Conservation (phyloP, 2,113 vertebrate genomes). For the Syrrhaptes paradoxus region DNA sequence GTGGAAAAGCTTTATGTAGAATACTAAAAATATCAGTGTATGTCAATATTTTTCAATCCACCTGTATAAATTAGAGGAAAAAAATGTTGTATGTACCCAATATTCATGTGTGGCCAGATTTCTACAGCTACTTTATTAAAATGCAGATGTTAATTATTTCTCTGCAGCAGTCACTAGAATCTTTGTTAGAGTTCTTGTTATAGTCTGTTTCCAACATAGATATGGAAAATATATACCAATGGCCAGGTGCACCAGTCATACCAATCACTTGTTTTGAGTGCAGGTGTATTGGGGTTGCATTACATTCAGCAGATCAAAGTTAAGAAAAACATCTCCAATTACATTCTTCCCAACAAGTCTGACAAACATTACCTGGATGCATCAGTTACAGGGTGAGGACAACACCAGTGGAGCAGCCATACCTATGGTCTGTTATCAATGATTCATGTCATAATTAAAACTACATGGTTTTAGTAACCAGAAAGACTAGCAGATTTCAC, state of each 20-base stretch:
- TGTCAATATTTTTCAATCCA: background rate
- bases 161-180: background rate
- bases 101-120: background rate
- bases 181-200: background rate
- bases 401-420: background rate
- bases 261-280: background rate
- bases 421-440: background rate
- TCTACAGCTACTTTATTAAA: background rate
- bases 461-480: background rate
- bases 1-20: background rate
- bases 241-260: background rate
- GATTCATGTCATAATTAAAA: background rate
- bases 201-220: background rate
- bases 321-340: background rate
- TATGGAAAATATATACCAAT: background rate
- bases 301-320: background rate
- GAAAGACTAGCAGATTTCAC: background rate
- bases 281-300: background rate
- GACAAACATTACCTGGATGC: background rate
- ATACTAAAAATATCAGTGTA: background rate
- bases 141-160: background rate
- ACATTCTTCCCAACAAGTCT: background rate
- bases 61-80: background rate
- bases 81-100: background rate
- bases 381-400: background rate